Conservation (phyloP, 1,140 invertebrate genomes). For the Cotesia glomerata region DNA sequence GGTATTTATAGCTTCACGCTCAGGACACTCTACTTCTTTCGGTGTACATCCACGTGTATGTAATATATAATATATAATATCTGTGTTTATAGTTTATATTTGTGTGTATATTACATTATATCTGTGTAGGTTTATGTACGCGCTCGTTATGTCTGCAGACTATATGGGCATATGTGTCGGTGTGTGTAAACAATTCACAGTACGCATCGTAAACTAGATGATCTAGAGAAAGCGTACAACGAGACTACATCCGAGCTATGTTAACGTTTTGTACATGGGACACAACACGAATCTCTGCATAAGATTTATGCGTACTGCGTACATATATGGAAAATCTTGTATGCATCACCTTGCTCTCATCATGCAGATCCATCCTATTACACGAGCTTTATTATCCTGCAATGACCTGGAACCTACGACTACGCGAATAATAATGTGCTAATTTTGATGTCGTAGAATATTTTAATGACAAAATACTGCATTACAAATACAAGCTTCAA, state of each 20-base stretch:
- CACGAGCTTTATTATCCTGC: neutral
- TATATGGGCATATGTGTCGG: neutral
- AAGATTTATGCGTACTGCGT: conserved; percentile 10
- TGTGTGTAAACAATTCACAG: neutral
- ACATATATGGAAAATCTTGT: neutral
- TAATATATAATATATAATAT: too few species aligned
- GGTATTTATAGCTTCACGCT: conserved; percentile 37
- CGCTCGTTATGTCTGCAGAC: too few species aligned
- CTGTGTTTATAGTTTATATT: too few species aligned
- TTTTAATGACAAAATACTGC: neutral
- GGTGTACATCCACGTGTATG: neutral
- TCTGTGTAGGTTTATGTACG: too few species aligned
- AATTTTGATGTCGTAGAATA: neutral
- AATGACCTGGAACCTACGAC: neutral
- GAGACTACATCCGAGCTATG: conserved; percentile 23
- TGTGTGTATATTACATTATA: too few species aligned
- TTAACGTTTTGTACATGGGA: conserved; percentile 1
- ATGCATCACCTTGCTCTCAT: neutral
- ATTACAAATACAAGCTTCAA: neutral
- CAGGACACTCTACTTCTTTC: conserved; percentile 19
- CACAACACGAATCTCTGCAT: neutral
- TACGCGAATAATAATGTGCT: neutral
- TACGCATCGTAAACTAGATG: too few species aligned
- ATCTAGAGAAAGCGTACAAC: conserved; percentile 17
- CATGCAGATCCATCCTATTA: neutral